Evolutionary conservation across 2,888 invertebrate genomes (phyloP).

Genomic region (Lasioglossum morio): DNA sequence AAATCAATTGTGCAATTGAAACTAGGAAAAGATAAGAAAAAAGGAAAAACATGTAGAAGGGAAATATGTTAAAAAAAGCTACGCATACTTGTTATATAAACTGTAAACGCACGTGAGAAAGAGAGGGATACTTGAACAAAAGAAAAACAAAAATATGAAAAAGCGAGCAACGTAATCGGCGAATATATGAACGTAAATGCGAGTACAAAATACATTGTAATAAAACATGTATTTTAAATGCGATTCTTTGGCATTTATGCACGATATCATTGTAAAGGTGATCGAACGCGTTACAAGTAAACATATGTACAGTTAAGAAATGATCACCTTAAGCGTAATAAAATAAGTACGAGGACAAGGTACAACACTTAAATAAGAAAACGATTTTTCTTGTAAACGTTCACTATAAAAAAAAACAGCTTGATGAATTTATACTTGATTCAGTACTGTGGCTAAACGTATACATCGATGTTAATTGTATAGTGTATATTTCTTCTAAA

Average conservation of each 20-base stretch:
- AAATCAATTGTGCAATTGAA: conserved; percentile 25
- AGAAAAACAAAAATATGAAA: conserved; percentile 1
- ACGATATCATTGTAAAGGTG: conserved; percentile 61
- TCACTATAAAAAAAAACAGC: conserved; percentile 27
- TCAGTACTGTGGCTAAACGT: conserved; percentile 21
- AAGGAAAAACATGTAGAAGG: neutral
- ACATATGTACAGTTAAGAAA: conserved; percentile 58
- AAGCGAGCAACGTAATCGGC: conserved; percentile 36
- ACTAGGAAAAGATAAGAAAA: neutral
- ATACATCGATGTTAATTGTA: conserved; percentile 38
- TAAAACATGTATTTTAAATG: conserved; percentile 78
- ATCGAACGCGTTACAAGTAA: conserved; percentile 50
- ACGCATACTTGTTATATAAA: conserved; percentile 1
- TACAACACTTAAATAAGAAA: conserved; percentile 44
- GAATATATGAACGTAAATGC: conserved; percentile 64
- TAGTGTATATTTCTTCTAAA: conserved; percentile 50
- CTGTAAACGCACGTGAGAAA: conserved; percentile 8
- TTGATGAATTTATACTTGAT: conserved; percentile 34
- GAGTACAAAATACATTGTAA: conserved; percentile 65
- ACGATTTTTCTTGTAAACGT: conserved; percentile 27
- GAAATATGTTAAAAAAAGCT: conserved; percentile 10
- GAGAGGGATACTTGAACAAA: conserved; percentile 11
- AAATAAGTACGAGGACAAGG: conserved; percentile 55
- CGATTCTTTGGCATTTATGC: conserved; percentile 82
- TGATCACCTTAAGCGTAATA: conserved; percentile 54